A percentile compares a stretch with the other conserved stretches of the same genome.
These are phyloP conservation scores for Vanessa tameamea DNA, from an alignment of 1,140 invertebrate species.

Conservation along the genomic window DNA sequence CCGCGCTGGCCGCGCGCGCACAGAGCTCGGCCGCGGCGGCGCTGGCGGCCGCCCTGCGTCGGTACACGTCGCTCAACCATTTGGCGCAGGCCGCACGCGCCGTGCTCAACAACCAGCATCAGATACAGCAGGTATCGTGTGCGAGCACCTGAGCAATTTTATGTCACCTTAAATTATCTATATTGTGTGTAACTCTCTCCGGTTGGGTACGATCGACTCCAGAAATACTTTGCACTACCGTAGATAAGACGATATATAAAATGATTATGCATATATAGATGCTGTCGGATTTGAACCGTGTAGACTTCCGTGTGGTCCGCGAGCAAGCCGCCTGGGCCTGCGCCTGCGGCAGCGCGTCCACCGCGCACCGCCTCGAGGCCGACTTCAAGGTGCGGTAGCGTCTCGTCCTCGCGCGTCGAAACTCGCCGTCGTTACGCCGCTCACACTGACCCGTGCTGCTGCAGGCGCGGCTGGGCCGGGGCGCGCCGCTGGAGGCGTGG, in stretches of 20 bases:
- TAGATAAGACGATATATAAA: too few species aligned
- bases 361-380: slow-evolving; percentile 93
- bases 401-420: slow-evolving; percentile 96
- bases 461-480: slow-evolving; percentile 91
- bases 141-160: background rate
- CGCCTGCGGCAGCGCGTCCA: slow-evolving; percentile 92
- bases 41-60: slow-evolving; percentile 95
- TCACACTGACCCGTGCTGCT: background rate
- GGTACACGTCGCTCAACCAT: slow-evolving; percentile 99
- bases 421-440: too few species aligned
- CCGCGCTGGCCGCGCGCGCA: slow-evolving; percentile 90
- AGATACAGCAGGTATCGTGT: slow-evolving; percentile 84
- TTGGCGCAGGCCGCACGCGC: slow-evolving; percentile 96
- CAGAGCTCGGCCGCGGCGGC: slow-evolving; percentile 94
- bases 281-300: slow-evolving; percentile 97
- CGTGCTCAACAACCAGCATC: slow-evolving; percentile 96
- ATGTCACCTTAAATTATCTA: too few species aligned
- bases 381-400: slow-evolving; percentile 95
- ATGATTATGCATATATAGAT: slow-evolving; percentile 85
- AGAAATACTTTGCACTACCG: too few species aligned
- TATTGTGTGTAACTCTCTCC: too few species aligned
- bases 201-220: background rate
- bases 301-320: slow-evolving; percentile 98
- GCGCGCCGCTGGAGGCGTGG: slow-evolving; percentile 98
- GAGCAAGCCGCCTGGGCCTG: slow-evolving; percentile 96